Evolutionary conservation across 2,888 invertebrate species (phyloP).

Genomic region (Carterocephalus palaemon): DNA sequence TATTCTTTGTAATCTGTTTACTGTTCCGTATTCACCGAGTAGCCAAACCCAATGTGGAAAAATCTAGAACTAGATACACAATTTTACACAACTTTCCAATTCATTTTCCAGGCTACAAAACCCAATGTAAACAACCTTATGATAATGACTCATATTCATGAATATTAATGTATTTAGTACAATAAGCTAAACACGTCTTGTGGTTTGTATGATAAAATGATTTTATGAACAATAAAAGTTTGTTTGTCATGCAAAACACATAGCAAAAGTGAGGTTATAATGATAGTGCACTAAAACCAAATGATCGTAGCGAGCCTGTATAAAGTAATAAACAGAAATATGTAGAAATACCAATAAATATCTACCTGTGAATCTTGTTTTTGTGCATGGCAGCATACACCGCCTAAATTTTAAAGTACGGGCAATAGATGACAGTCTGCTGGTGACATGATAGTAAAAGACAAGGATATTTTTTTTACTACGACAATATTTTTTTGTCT

Average conservation of each 20-base stretch:
- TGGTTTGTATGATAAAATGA: too few relatives aligned
- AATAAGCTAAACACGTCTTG: conserved; percentile 8
- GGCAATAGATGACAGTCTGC: conserved; percentile 66
- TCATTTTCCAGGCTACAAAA: too few relatives aligned
- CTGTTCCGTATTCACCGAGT: too few relatives aligned
- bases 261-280: conserved; percentile 54
- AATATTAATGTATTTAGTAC: too few relatives aligned
- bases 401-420: conserved; percentile 69
- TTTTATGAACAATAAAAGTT: conserved; percentile 10
- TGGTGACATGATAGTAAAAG: conserved; percentile 68
- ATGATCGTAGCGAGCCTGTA: background rate
- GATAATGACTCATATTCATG: too few relatives aligned
- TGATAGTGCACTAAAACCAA: conserved; percentile 50
- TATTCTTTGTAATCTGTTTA: too few relatives aligned
- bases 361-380: conserved; percentile 71
- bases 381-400: conserved; percentile 74
- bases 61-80: too few relatives aligned
- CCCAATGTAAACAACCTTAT: too few relatives aligned
- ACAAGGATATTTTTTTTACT: conserved; percentile 14
- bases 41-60: too few relatives aligned
- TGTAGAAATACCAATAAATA: conserved; percentile 22
- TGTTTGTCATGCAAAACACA: conserved; percentile 15
- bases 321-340: conserved; percentile 4
- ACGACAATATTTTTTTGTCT: background rate
- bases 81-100: too few relatives aligned